Conservation (phyloP, 2,888 invertebrate genomes). For the Volucella bombylans region DNA sequence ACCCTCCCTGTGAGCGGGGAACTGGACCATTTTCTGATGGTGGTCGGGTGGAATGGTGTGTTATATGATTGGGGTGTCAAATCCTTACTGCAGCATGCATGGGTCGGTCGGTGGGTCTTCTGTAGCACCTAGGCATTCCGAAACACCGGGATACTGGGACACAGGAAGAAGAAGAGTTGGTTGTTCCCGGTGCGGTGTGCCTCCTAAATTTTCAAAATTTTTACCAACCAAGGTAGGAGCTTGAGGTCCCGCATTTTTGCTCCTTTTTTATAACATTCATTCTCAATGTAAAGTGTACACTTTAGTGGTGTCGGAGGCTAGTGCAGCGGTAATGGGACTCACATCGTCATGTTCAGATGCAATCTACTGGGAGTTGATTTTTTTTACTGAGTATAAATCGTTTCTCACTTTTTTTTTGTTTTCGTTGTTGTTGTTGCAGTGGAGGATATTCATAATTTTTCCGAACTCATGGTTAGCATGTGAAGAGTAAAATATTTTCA, state of each 20-base stretch:
- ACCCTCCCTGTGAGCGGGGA: neutral
- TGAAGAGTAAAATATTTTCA: conserved; percentile 59
- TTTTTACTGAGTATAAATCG: neutral
- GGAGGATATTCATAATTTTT: conserved; percentile 60
- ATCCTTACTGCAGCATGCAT: conserved; percentile 22
- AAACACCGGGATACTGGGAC: neutral
- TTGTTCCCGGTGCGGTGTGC: conserved; percentile 60
- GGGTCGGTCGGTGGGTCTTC: neutral
- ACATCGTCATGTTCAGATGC: conserved; percentile 55
- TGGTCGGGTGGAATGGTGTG: neutral
- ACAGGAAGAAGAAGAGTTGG: conserved; percentile 59
- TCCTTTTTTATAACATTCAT: conserved; percentile 47
- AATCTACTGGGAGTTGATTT: conserved; percentile 20
- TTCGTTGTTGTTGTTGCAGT: conserved; percentile 21
- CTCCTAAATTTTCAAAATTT: conserved; percentile 63
- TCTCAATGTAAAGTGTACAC: conserved; percentile 63
- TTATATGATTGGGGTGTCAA: conserved; percentile 45
- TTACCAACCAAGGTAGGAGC: conserved; percentile 40
- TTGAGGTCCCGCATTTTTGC: conserved; percentile 7
- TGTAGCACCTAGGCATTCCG: neutral
- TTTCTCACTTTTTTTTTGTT: neutral
- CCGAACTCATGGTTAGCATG: conserved; percentile 34
- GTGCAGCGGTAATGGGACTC: conserved; percentile 62
- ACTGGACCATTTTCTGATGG: conserved; percentile 27
- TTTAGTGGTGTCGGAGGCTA: conserved; percentile 56